Evolutionary conservation across 2,888 invertebrate genomes (phyloP), one percentile per base, ranked within the genome.

Genomic region (Rhaphigaster nebulosa): DNA sequence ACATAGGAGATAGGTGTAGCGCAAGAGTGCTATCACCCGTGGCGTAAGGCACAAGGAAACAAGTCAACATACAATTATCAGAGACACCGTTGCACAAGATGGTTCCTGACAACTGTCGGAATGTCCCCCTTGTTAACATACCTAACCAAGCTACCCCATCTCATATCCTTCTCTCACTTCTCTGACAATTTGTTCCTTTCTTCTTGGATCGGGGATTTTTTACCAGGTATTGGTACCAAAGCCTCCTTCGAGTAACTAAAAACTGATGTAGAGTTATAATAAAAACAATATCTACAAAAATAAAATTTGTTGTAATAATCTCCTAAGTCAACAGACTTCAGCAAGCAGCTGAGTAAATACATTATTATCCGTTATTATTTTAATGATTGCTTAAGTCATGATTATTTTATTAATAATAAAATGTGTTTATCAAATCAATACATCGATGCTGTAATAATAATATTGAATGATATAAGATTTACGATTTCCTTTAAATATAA

Each of bases 21-120:
- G 54, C 13, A 60, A 12, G 12, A 29, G n/a, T 0, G 29, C 26
- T 65, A 65, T 29, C 65, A 65, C 29, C 29, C 29, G 65, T 65
- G 65, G 29, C 29, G 65, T 65, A 65, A 56, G 56, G 52, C 18
- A 60, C 60, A 10, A 60, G 65, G 65, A 18, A 60, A 65, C 65
- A 29, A 60, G n/a, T n/a, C 60, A 60, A 65, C 65, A 65, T 65
- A 65, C 65, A 65, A 65, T 65, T 65, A 65, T 65, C 65, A 18
- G 65, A 65, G 65, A 65, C 29, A 65, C 65, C 65, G 65, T 65
- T 65, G 65, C 65, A 65, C 65, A 65, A 65, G 65, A 65, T 65
- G 29, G 65, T 29, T 65, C 29, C 65, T 65, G 29, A 65, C 65
- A 65, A 65, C 29, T 65, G 65, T 15, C 29, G 65, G 65, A 65